These are phyloP conservation scores for Calypte anna DNA, from an alignment of 2,113 vertebrate genomes.

Conservation along the genomic window DNA sequence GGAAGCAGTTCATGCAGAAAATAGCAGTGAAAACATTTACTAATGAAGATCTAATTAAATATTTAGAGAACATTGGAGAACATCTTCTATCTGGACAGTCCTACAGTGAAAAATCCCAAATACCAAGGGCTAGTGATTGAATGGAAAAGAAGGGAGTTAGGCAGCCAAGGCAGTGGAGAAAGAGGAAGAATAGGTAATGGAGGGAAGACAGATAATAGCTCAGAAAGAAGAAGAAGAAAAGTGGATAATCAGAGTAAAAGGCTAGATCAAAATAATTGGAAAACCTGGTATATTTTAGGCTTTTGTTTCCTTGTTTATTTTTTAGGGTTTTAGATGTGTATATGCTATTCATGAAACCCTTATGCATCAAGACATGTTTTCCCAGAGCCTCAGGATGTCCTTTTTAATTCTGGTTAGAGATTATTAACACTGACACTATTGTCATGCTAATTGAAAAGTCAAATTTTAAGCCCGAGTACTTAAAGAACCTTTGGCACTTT, in stretches of 20 bases:
- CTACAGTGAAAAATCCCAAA: not conserved
- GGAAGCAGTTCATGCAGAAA: not conserved
- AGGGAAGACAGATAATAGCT: not conserved
- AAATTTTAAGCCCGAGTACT: slow-evolving; percentile 52
- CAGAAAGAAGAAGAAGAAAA: not conserved
- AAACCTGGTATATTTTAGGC: not conserved
- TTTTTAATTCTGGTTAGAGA: slow-evolving; percentile 49
- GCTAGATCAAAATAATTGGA: not conserved
- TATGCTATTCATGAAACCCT: not conserved
- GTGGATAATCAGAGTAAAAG: not conserved
- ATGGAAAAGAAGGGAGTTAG: not conserved
- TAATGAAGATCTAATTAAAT: not conserved
- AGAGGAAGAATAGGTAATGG: not conserved
- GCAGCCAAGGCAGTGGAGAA: not conserved
- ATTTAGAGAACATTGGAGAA: not conserved
- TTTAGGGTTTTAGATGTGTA: not conserved
- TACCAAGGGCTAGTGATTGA: not conserved
- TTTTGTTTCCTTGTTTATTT: not conserved
- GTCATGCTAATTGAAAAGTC: slow-evolving; percentile 69
- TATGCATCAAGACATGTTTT: slow-evolving; percentile 52
- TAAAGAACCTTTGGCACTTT: slow-evolving; percentile 51
- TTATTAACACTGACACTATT: slow-evolving; percentile 68
- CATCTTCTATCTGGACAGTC: not conserved
- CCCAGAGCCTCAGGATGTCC: slow-evolving; percentile 41
- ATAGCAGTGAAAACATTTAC: not conserved